Evolutionary conservation across 2,797 vertebrate species (phyloP).

Genomic region (Lateolabrax maculatus): DNA sequence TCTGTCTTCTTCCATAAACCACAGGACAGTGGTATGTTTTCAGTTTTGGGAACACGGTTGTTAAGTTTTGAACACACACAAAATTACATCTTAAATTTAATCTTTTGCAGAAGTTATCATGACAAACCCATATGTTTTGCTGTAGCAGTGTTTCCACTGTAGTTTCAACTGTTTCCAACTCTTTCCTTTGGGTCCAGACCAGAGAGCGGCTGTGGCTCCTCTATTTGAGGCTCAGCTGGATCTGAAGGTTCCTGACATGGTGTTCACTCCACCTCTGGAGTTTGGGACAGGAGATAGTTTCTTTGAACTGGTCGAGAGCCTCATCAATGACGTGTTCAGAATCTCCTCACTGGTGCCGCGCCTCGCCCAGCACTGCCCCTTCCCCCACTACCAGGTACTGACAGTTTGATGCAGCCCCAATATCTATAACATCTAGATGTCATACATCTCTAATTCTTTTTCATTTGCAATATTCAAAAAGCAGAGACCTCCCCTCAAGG

Average conservation of each 20-base stretch:
- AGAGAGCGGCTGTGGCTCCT: slow-evolving; percentile 81
- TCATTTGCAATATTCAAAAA: neutral
- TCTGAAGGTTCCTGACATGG: slow-evolving; percentile 88
- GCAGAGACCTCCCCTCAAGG: neutral
- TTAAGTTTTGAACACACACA: neutral
- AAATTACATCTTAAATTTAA: neutral
- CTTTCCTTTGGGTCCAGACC: slow-evolving; percentile 79
- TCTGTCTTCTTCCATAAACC: neutral
- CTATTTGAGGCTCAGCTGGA: slow-evolving; percentile 92
- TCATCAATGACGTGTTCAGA: slow-evolving; percentile 88
- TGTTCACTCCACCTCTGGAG: slow-evolving; percentile 92
- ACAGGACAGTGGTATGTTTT: neutral
- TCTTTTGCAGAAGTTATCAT: neutral
- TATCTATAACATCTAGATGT: no score
- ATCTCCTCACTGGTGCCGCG: slow-evolving; percentile 90
- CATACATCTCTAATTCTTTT: neutral
- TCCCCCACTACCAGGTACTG: slow-evolving; percentile 92
- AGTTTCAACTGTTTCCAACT: neutral
- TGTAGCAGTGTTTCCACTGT: neutral
- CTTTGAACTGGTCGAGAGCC: slow-evolving; percentile 87
- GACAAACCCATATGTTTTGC: neutral
- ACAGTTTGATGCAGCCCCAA: neutral
- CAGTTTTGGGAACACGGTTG: neutral
- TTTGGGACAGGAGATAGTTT: slow-evolving; percentile 83
- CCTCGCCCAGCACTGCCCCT: slow-evolving; percentile 79